Base-by-base conservation (phyloP, 2,888 invertebrate genomes). In the Gerosis bhagava region DNA sequence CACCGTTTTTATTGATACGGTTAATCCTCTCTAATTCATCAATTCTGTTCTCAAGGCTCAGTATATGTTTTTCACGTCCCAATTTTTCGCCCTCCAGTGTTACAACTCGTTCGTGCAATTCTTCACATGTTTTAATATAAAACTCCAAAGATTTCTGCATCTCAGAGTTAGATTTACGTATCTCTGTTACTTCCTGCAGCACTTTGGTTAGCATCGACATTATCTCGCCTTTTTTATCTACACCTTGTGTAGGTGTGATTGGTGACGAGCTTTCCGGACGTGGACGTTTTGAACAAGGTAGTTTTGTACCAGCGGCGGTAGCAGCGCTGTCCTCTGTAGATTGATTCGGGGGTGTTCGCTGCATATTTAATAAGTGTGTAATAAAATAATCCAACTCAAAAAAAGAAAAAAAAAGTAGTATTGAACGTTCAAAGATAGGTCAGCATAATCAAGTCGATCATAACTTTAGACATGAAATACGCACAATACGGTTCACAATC, bases 1-100 rank as follows among this genome's bases (percentile, higher is more conserved):
- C 35, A 3, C 22, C 35, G 24, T 35, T 35, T 13, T 35, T 22
- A 24, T 35, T 35, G 7, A 29, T 29, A 8, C 29, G 15, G 4
- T 29, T 12, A 3, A 4, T 29, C 4, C 29, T 29, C 15, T 29
- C 29, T 3, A 15, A 29, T 13, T 29, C 29, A 7, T 13, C 13
- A 13, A 29, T 11, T 7, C 29, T 29, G 12, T 29, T 29, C 8
- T 29, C 13, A 4, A 29, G 5, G 7, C 1, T 15, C 15, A 15
- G 11, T 13, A 29, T 29, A 8, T 15, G 29, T 6, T 8, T 4
- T 2, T 29, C 29, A 1, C 29, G 29, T 15, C n/a, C 7, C 5
- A 2, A 5, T 29, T 29, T 29, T 15, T 29, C 29, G 1, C 13
- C 15, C 11, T 29, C 29, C 11, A 28, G 8, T 5, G 11, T 5